Base-by-base conservation (phyloP, 2,888 invertebrate species). In the Harpalus rubripes region DNA sequence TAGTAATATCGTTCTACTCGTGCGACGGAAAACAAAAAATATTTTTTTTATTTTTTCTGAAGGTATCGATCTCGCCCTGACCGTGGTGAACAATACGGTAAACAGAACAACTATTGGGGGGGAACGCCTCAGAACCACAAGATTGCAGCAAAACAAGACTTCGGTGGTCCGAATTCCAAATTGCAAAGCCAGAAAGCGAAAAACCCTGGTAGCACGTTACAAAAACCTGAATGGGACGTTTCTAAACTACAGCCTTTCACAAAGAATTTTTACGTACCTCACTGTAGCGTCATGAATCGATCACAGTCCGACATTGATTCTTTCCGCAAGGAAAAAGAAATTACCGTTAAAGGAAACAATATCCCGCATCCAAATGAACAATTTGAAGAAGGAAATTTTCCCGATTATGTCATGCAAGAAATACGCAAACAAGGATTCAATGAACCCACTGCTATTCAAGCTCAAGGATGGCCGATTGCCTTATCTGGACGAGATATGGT, bases 391-490 rank as follows among this genome's bases (percentile, higher is more conserved):
- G 96, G 96, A 79, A 96, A 96, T 89, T 96, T 98, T 90, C 98
- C 98, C 56, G 96, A 96, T 87, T 95, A 96, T 88, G 94, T 97
- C 1, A 95, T 96, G 93, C 94, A 93, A 86, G 96, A 96, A 86
- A 95, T 97, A 87, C 93, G 95, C 87, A 95, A 96, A 88, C 97
- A 96, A 90, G 96, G 96, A 79, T 96, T 95, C 90, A 92, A 94
- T 79, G 96, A 96, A 88, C 99, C 99, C 1, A 99, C 99, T 58
- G 96, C 98, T 16, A 99, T 99, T 89, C 99, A 99, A 91, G 95
- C 97, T 59, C 97, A 98, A 90, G 98, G 98, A 44, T 98, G 98
- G 98, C 98, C 99, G 7, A 97, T 99, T 89, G 97, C 98, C 15
- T 92, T 98, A 12, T 96, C 96, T 88, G 98, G 98, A 0, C 94